Percentiles rank a stretch among this genome's conserved stretches.
These are phyloP conservation scores for Pseudorhiza aurosa DNA, from an alignment of 30 jellyfish, hydroid and myxozoan genomes.

Conservation along the genomic window DNA sequence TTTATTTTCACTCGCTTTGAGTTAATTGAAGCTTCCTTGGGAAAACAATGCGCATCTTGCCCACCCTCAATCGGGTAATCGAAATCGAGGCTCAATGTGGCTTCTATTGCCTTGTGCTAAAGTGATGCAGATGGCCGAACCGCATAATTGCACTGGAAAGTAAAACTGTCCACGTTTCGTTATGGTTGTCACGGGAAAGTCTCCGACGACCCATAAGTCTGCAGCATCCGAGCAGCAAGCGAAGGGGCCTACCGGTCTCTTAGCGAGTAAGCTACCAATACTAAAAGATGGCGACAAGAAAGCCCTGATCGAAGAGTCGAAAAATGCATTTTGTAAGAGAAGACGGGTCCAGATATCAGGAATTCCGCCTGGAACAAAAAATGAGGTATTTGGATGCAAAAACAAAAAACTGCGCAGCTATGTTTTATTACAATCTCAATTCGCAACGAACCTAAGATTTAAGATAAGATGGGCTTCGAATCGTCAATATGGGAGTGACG, in stretches of 20 bases:
- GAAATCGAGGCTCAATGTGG: not conserved
- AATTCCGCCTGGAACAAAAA: slow-evolving; percentile 35
- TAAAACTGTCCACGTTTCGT: not conserved
- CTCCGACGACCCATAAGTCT: not conserved
- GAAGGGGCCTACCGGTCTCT: slow-evolving; percentile 30
- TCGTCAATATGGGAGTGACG: too few relatives aligned
- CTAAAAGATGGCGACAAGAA: slow-evolving; percentile 41
- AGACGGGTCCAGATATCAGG: slow-evolving; percentile 63
- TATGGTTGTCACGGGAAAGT: slow-evolving; percentile 9
- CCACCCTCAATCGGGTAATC: not conserved
- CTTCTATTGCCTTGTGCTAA: not conserved
- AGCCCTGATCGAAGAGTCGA: slow-evolving; percentile 35
- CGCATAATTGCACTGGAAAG: too few relatives aligned
- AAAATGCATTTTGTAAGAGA: slow-evolving; percentile 48
- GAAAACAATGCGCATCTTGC: too few relatives aligned
- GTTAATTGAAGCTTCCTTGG: too few relatives aligned
- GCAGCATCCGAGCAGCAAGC: not conserved
- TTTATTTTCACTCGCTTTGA: too few relatives aligned
- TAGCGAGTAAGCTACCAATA: slow-evolving; percentile 40
- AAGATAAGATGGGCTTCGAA: too few relatives aligned
- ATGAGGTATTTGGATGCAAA: not conserved
- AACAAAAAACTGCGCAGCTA: not conserved
- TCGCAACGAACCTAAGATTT: too few relatives aligned
- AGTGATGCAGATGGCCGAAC: not conserved
- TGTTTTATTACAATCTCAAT: not conserved